Percentiles rank a stretch among this genome's conserved stretches.
Evolutionary conservation across 1,140 invertebrate genomes (phyloP).

Genomic region (Saccostrea cuccullata): DNA sequence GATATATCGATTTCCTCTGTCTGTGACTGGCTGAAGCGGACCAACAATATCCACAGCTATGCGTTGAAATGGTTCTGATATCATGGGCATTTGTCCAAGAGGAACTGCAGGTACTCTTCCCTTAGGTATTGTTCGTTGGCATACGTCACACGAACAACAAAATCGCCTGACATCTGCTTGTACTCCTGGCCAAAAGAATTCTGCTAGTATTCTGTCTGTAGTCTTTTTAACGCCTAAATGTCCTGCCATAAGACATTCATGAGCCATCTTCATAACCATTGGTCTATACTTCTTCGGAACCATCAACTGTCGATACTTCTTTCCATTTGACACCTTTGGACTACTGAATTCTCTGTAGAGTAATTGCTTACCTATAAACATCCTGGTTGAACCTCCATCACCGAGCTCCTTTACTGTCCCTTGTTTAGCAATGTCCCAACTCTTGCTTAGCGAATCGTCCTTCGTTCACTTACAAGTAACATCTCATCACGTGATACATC

Average conservation of each 20-base stretch:
- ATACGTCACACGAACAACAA: constrained; percentile 60
- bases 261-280: background rate
- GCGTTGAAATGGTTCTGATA: constrained; percentile 58
- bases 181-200: constrained; percentile 33
- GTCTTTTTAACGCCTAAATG: constrained; percentile 34
- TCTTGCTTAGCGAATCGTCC: no score
- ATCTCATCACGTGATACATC: no score
- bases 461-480: no score
- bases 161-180: constrained; percentile 54
- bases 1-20: constrained; percentile 56
- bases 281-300: no score
- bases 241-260: constrained; percentile 29
- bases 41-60: constrained; percentile 62
- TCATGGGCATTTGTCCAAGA: constrained; percentile 55
- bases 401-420: no score
- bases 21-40: constrained; percentile 53
- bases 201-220: background rate
- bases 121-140: constrained; percentile 55
- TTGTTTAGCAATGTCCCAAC: no score
- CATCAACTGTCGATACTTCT: no score
- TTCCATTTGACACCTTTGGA: no score
- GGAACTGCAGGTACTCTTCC: constrained; percentile 56
- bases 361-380: no score
- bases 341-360: no score
- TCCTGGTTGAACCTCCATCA: no score